Conservation (phyloP, 2,113 vertebrate genomes). For the Gymnorhina tibicen region DNA sequence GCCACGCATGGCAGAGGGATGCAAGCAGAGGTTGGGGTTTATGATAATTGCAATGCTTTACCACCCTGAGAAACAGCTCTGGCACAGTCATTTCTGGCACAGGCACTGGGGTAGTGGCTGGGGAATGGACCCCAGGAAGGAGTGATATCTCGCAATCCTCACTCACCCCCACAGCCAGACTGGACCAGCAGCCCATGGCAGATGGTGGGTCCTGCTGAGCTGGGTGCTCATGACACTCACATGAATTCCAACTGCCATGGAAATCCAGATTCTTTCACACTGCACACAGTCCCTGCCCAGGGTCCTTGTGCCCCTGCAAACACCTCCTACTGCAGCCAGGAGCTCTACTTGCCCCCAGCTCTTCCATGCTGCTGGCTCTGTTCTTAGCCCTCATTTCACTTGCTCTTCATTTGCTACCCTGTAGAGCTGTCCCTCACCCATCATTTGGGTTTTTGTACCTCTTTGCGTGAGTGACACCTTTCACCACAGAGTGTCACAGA, state of each 20-base stretch:
- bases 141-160: background rate
- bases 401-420: background rate
- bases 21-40: background rate
- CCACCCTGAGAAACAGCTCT: background rate
- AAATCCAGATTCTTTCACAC: background rate
- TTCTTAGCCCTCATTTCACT: background rate
- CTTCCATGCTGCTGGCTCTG: background rate
- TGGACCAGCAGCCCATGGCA: background rate
- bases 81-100: background rate
- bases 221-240: background rate
- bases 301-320: background rate
- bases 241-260: background rate
- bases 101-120: background rate
- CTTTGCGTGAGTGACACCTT: background rate
- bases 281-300: background rate
- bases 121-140: background rate
- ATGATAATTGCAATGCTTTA: accelerated
- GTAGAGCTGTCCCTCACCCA: background rate
- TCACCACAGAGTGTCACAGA: background rate
- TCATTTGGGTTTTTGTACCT: background rate
- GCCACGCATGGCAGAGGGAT: accelerated
- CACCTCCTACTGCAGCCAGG: background rate
- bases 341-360: background rate
- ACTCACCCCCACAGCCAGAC: background rate
- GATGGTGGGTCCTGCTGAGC: background rate